phyloP scores from a whole-genome alignment of 2,888 invertebrate genomes.

The Ophion costatus region DNA sequence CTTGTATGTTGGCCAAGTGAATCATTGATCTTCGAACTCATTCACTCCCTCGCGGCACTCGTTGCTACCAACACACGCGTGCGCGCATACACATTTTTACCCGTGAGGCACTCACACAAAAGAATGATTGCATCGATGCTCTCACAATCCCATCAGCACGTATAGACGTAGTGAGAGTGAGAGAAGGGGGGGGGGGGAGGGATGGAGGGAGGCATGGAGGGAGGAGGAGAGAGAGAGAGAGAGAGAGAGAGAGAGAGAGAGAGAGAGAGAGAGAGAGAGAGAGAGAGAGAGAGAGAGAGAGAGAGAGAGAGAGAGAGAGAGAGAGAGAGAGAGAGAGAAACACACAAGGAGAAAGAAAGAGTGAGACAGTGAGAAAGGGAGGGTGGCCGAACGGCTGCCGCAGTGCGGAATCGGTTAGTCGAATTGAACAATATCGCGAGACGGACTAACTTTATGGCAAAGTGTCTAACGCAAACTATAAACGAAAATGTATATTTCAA shows the following conservation, averaged over 20 bases:
- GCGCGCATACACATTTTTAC: background rate
- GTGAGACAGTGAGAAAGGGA: slow-evolving; percentile 24
- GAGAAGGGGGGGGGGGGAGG: slow-evolving; percentile 29
- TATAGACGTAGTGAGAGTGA: slow-evolving; percentile 27
- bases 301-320: slow-evolving; percentile 26
- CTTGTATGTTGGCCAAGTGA: slow-evolving; percentile 65
- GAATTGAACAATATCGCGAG: slow-evolving; percentile 41
- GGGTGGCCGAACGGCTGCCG: slow-evolving; percentile 53
- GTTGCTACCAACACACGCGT: slow-evolving; percentile 20
- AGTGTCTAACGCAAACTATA: background rate
- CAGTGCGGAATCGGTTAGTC: slow-evolving; percentile 59
- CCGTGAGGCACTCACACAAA: background rate
- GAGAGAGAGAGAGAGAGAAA: slow-evolving; percentile 31
- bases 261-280: slow-evolving; percentile 29
- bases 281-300: slow-evolving; percentile 39
- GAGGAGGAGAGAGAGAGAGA: background rate
- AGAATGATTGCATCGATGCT: slow-evolving; percentile 27
- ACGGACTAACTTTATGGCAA: background rate
- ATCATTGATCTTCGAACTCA: slow-evolving; percentile 68
- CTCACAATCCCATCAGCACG: slow-evolving; percentile 46
- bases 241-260: slow-evolving; percentile 34
- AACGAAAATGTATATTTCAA: background rate
- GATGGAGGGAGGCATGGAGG: background rate
- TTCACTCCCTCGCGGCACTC: slow-evolving; percentile 59
- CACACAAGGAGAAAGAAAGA: slow-evolving; percentile 35